Base-by-base conservation (phyloP, 2,888 invertebrate species). In the Cheilosia variabilis region DNA sequence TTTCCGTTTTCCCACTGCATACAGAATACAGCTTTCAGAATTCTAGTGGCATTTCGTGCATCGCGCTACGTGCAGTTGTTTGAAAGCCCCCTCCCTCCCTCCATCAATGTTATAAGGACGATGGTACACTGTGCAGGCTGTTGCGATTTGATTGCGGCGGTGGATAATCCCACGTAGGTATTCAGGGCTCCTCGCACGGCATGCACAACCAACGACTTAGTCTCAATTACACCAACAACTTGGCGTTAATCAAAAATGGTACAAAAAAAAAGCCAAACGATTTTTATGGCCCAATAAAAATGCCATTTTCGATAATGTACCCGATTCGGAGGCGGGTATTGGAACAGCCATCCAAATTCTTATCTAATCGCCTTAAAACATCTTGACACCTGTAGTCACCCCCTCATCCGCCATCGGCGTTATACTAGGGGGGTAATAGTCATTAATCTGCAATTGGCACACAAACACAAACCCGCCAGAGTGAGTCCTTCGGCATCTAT, bases 381-480 rank as follows among this genome's bases (percentile, higher is more conserved):
- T 91, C 90, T 90, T 90, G 91, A 91, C 91, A 91, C 91, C 91
- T 91, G 91, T 90, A 88, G 88, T 88, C 88, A 65, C 68, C 57
- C 76, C 43, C 65, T 6, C 22, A 13, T 37, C 37, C 2, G 63
- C 65, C 53, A 47, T 10, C 22, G 24, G 22, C 5, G n/a, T 15
- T 15, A 52, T 9, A 7, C 27, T 10, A 2, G 4, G 9, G 19
- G 24, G 50, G 43, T 34, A 68, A 57, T 6, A 81, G 88, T 90
- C 92, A 91, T 91, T 91, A 91, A 92, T 91, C 90, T 91, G 90
- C 91, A 91, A 91, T 91, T 91, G 92, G 89, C 90, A 89, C 90
- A 91, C 87, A 75, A 89, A 75, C 86, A 87, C 62, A 83, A 88
- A 75, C 87, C 73, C 57, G 57, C 5, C 52, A 24, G 24, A 24